Evolutionary conservation across 1,140 invertebrate genomes (phyloP), one percentile per base, ranked within the genome.

Genomic region (Bombus pyrosoma): DNA sequence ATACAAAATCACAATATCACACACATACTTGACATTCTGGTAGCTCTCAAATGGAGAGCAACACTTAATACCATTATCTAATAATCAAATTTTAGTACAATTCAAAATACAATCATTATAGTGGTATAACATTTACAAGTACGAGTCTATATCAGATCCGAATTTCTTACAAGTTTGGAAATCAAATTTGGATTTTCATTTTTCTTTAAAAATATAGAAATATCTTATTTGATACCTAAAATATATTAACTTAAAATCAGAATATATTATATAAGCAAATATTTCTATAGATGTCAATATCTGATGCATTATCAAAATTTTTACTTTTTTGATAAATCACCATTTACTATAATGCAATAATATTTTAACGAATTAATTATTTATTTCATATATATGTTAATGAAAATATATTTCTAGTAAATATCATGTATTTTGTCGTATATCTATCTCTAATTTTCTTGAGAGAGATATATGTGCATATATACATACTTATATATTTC

Each of bases 1-100:
- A 95, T 92, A 91, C 92, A 73, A 90, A 88, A 85, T 92, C 93
- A 86, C 92, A 91, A 80, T 91, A 90, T 91, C 92, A 92, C 84
- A 92, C 91, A 88, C 93, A 91, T 90, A 93, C 91, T 87, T 94
- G 93, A 95, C 92, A 91, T 86, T 87, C 87, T 73, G 75, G 75
- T 43, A 81, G 34, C 34, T 81, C 79, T 68, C 73, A 68, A 85
- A n/a, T 39, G 18, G 34, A 75, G 43, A 43, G n/a, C 3, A 34
- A 12, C 47, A 66, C 8, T 69, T 80, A 59, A 84, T 57, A 41
- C 22, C 28, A 85, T 85, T 57, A 57, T 85, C 59, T 72, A 34
- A 62, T 74, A 85, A 68, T 81, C 39, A 79, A 43, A 79, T 72
- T 62, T 72, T 80, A 80, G 66, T 79, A 79, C 83, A 84, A 69